Conservation (phyloP, 2,113 vertebrate genomes). For the Polyodon spathula region DNA sequence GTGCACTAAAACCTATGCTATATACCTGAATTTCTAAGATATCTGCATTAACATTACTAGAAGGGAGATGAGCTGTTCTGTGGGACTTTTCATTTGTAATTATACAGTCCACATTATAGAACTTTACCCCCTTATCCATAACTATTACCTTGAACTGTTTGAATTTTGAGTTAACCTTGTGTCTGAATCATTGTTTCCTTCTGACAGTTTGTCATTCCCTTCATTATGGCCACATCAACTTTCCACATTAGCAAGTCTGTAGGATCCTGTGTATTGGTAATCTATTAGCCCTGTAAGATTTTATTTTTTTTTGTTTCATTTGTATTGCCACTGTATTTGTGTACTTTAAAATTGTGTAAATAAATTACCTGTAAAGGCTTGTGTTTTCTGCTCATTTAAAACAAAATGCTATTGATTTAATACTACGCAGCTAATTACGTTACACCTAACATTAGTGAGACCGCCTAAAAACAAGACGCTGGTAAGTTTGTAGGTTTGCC, state of each 20-base stretch:
- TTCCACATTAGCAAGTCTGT: conserved; percentile 30
- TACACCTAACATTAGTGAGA: no score
- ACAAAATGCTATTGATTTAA: not conserved
- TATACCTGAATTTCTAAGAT: not conserved
- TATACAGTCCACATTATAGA: no score
- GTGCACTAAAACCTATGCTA: conserved; percentile 7
- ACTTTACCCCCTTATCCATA: not conserved
- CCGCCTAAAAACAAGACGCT: no score
- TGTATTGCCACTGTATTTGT: conserved; percentile 79
- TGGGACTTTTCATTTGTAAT: no score
- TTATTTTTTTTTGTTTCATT: conserved; percentile 53
- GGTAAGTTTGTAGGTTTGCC: no score
- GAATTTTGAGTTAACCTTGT: no score
- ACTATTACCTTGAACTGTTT: not conserved
- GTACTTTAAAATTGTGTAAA: conserved; percentile 89
- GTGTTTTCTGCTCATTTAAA: conserved; percentile 13
- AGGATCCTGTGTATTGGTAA: conserved; percentile 51
- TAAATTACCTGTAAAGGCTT: conserved; percentile 74
- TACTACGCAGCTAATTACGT: no score
- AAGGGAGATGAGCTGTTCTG: not conserved
- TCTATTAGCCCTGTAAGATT: conserved; percentile 42
- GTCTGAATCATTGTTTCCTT: no score
- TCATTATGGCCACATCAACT: conserved; percentile 22
- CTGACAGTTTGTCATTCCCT: conserved; percentile 9
- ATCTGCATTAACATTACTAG: conserved; percentile 1